Evolutionary conservation across 2,113 vertebrate species (phyloP), one percentile per base, ranked within the genome.

Genomic region (Channa argus): DNA sequence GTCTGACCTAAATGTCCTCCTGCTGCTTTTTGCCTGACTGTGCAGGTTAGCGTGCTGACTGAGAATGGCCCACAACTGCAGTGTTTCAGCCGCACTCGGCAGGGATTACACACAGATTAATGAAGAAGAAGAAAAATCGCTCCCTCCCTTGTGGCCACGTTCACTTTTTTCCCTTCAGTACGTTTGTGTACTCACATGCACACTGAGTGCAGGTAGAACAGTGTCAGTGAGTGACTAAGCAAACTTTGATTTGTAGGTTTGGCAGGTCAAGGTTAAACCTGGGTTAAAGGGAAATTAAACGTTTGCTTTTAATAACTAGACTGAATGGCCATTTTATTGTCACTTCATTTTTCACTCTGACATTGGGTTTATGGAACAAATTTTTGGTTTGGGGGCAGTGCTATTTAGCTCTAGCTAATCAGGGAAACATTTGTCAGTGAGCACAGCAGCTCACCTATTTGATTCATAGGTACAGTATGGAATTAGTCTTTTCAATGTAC

Each of bases 41-140:
- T 71, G 79, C 86, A 80, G 63, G 38, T 80, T 74, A 76, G 44
- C 39, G 0, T 49, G 41, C 74, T 46, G 55, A 60, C 67, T 59
- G 67, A 72, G 52, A 56, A 68, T 38, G 46, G 64, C 39, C 75
- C 56, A 34, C 43, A 34, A 49, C 77, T 41, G 64, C 68, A 58
- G 41, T 11, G 67, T 72, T 73, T 72, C 39, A 51, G 47, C 39
- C 41, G 47, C 46, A 5, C 74, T 76, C 75, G 67, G 66, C 65
- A 51, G 84, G 76, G 82, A 77, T 82, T 84, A 74, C 36, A 41
- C 55, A 55, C 52, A 56, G 66, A 82, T 88, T 80, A 77, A 84
- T 69, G 72, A 75, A 52, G 47, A 75, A 46, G 34, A 61, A 46
- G 34, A 61, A 24, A 61, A 59, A 34, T 65, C 43, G 56, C 39